Base-by-base conservation (phyloP, 2,888 invertebrate genomes). In the Andrena praecox region DNA sequence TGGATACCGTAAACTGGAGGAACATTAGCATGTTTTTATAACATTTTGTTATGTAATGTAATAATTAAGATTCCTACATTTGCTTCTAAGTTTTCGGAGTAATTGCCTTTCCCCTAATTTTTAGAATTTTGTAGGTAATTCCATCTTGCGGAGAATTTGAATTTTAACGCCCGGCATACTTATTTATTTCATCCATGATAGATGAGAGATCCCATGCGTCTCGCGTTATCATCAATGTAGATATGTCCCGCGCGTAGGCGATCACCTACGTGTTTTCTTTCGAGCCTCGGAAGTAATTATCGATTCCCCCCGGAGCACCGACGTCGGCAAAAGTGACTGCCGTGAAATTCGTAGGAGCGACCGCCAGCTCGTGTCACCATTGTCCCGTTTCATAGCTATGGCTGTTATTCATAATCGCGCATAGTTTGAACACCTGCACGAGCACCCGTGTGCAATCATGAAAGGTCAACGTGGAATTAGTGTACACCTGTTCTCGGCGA, bases 401-500 rank as follows among this genome's bases (percentile, higher is more conserved):
- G 5, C 42, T 77, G 54, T 82, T 77, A 60, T 59, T 66, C 73
- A 62, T 73, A 81, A 73, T 70, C 60, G 73, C 20, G 72, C 82
- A 66, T 66, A 62, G 54, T 77, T 69, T 31, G 72, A 69, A 82
- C 82, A 82, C 82, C 82, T 81, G 82, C 70, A 8, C 81, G 33
- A 12, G n/a, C 66, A 73, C 29, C 56, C 50, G n/a, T 16, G 3
- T 42, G 42, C 66, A 62, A 69, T 60, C 69, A 54, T 54, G 68
- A 81, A 82, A 82, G 81, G 81, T 82, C 82, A 66, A 60, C 77
- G 60, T 6, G 64, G 42, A 77, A 81, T 81, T 50, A 54, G 69
- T 29, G 67, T 60, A 68, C 71, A 82, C 82, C 68, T 76, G 75
- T 70, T 64, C 71, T 6, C 42, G 50, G 10, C 12, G 4, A 56